These are phyloP conservation scores for Atractosteus spatula DNA, from an alignment of 2,113 vertebrate species.

Conservation along the genomic window DNA sequence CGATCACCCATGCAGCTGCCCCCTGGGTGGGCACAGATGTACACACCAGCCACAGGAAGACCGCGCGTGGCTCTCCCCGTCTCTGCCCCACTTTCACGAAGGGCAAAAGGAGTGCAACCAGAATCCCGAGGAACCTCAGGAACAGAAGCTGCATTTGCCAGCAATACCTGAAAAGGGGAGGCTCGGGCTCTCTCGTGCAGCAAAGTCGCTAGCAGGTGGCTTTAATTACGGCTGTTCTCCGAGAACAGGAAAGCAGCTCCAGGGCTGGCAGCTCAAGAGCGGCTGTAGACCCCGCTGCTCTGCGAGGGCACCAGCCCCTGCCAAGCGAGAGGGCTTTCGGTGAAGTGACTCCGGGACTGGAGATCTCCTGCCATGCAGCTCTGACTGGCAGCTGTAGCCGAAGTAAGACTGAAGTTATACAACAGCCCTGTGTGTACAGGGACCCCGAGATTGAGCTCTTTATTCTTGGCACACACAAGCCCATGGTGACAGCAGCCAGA, in stretches of 20 bases:
- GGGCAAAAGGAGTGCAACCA: slow-evolving; percentile 7
- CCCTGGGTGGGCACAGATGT: background rate
- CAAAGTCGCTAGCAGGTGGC: slow-evolving; percentile 40
- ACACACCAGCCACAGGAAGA: background rate
- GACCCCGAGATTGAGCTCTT: slow-evolving; percentile 9
- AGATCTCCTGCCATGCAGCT: background rate
- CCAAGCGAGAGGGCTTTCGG: too few species aligned
- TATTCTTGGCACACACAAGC: background rate
- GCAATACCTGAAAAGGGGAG: background rate
- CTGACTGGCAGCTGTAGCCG: background rate
- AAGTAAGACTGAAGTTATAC: background rate
- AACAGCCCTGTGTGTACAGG: background rate
- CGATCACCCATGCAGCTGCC: background rate
- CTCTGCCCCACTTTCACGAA: slow-evolving; percentile 12
- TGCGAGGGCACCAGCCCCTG: too few species aligned
- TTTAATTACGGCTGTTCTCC: slow-evolving; percentile 39
- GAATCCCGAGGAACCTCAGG: slow-evolving; percentile 6
- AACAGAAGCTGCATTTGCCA: slow-evolving; percentile 8
- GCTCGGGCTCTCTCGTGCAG: slow-evolving; percentile 12
- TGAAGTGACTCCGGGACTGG: background rate
- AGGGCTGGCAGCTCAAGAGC: slow-evolving; percentile 16
- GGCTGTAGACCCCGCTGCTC: background rate
- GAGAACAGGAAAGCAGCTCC: slow-evolving; percentile 30
- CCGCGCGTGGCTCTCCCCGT: background rate
- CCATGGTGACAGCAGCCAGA: background rate